Base-by-base conservation (phyloP, 2,797 vertebrate genomes). In the Buphagus erythrorhynchus region DNA sequence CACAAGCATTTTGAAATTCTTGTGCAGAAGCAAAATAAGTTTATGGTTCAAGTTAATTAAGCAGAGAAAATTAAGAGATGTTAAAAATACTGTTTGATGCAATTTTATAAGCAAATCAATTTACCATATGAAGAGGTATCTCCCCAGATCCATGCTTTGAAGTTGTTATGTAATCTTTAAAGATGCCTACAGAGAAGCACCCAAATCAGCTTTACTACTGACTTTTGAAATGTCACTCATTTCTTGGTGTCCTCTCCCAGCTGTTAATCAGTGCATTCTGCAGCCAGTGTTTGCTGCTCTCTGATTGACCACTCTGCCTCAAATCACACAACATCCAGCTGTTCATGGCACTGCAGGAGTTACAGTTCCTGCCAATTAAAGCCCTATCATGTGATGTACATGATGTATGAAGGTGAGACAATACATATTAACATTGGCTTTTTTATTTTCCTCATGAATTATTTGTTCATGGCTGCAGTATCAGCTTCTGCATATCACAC, bases 81-180 rank as follows among this genome's bases (percentile, higher is more conserved):
- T 29, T 74, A 89, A 96, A 94, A 66, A 57, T 40, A 92, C 42
- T 7, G n/a, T 83, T 89, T 58, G 69, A 49, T 77, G 62, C 48
- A 92, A 84, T 91, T 95, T 88, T 79, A 87, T 94, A 95, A 95
- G n/a, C 33, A 95, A 94, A 90, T 87, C 42, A 81, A 33, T 91
- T 79, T 96, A 83, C 40, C 33, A 3, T 67, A 13, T 46, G 67
- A 93, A 82, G 59, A 90, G 75, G 16, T 72, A n/a, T 65, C 26
- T 94, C 55, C 54, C n/a, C 18, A 75, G 16, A 82, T 74, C 24
- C 20, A 11, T 36, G 16, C 16, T 91, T 33, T 84, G 81, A 79
- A 91, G 84, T 28, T 71, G 82, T 29, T 69, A 49, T 10, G 9
- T 4, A 59, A 19, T 55, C 78, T 93, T 85, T 46, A 90, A 86